These are phyloP conservation scores for Echinops telfairi DNA, from an alignment of 2,113 vertebrate genomes.

Conservation along the genomic window DNA sequence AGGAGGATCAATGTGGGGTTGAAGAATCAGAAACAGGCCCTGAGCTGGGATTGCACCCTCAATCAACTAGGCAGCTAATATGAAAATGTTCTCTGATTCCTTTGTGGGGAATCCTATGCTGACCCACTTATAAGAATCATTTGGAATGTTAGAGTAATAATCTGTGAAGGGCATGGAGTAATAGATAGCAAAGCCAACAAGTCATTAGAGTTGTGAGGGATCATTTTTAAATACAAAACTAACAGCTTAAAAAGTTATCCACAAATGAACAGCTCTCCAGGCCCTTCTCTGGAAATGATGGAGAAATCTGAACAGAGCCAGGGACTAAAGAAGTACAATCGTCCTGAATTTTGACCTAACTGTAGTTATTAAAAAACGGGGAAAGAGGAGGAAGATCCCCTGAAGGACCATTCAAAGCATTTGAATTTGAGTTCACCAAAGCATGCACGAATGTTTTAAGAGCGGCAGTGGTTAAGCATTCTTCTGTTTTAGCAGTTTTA, in stretches of 20 bases:
- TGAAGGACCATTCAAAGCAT: constrained; percentile 75
- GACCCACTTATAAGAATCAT: neutral
- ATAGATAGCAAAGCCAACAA: constrained; percentile 37
- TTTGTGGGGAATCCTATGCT: neutral
- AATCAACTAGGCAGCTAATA: neutral
- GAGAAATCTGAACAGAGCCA: constrained; percentile 52
- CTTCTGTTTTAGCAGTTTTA: constrained; percentile 80
- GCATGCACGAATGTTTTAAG: constrained; percentile 77
- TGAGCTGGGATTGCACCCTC: neutral
- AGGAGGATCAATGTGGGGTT: neutral
- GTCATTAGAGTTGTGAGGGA: neutral
- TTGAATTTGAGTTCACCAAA: constrained; percentile 77
- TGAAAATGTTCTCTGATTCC: neutral
- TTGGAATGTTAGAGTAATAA: constrained; percentile 25
- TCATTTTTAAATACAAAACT: constrained; percentile 57
- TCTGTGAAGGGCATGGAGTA: neutral
- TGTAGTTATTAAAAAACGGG: constrained; percentile 8
- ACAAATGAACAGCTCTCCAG: constrained; percentile 26
- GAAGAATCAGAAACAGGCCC: neutral
- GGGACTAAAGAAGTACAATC: constrained; percentile 67
- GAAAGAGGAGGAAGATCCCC: constrained; percentile 64
- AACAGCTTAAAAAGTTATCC: constrained; percentile 67
- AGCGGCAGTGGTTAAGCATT: constrained; percentile 73
- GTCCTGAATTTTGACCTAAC: constrained; percentile 65
- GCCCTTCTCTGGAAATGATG: neutral